Evolutionary conservation across 2,888 invertebrate genomes (phyloP).

Genomic region (Ophion slaviceki): DNA sequence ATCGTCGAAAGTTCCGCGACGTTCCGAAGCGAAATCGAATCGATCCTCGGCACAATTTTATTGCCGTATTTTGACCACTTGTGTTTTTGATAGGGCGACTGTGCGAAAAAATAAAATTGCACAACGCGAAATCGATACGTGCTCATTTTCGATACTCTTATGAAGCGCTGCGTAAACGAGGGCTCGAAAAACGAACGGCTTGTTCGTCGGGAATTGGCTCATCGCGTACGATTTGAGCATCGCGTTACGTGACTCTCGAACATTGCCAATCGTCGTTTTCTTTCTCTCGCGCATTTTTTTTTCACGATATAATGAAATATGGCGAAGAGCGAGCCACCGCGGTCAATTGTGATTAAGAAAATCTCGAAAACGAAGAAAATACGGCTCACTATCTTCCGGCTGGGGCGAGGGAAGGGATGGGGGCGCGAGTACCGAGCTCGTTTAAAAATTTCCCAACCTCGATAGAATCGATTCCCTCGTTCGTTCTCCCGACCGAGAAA

Average conservation of each 20-base stretch:
- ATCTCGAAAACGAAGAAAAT: constrained; percentile 57
- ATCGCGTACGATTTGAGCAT: constrained; percentile 3
- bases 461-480: constrained; percentile 36
- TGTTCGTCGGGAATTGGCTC: neutral
- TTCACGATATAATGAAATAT: constrained; percentile 42
- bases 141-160: neutral
- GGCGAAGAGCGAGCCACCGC: constrained; percentile 8
- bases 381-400: constrained; percentile 42
- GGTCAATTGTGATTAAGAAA: constrained; percentile 55
- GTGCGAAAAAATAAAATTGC: no score
- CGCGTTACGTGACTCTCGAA: constrained; percentile 41
- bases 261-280: constrained; percentile 36
- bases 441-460: constrained; percentile 50
- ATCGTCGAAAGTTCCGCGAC: no score
- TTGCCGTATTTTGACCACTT: no score
- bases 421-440: neutral
- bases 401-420: neutral
- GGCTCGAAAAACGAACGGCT: neutral
- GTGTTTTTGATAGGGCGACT: no score
- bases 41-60: no score
- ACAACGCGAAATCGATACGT: no score
- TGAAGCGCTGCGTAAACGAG: no score
- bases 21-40: no score
- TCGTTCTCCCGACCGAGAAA: constrained; percentile 32
- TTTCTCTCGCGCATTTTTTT: constrained; percentile 6